Percentiles rank a stretch among this genome's conserved stretches.
Evolutionary conservation across 2,797 vertebrate genomes (phyloP).

Genomic region (Neosilurus mollespiculum): DNA sequence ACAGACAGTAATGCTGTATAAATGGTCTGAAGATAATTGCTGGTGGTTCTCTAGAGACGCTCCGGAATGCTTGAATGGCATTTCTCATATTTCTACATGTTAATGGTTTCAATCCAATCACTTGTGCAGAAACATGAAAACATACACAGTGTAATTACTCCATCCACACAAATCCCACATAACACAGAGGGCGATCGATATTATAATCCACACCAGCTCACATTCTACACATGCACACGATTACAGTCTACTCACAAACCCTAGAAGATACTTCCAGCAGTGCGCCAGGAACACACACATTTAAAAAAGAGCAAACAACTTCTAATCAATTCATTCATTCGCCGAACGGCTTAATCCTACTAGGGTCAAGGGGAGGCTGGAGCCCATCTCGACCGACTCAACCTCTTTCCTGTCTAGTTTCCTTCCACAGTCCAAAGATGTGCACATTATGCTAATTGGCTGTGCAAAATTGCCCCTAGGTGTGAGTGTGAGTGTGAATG

Average conservation of each 20-base stretch:
- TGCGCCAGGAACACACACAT: too few relatives aligned
- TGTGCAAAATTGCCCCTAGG: too few relatives aligned
- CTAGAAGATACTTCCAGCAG: too few relatives aligned
- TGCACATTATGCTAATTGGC: too few relatives aligned
- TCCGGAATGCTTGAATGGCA: conserved; percentile 40
- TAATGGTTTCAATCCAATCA: conserved; percentile 47
- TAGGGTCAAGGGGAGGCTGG: too few relatives aligned
- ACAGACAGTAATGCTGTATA: conserved; percentile 28
- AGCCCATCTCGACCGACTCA: too few relatives aligned
- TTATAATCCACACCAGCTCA: not conserved
- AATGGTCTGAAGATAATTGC: conserved; percentile 51
- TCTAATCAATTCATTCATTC: not conserved
- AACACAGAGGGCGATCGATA: conserved; percentile 40
- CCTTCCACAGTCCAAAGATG: too few relatives aligned
- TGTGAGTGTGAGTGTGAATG: too few relatives aligned
- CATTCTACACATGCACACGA: not conserved
- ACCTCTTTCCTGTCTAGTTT: too few relatives aligned
- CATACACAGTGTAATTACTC: conserved; percentile 18
- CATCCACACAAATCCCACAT: conserved; percentile 30
- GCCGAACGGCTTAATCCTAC: too few relatives aligned
- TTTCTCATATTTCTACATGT: conserved; percentile 43
- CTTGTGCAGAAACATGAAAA: conserved; percentile 31
- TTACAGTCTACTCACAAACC: not conserved
- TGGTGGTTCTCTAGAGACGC: conserved; percentile 56
- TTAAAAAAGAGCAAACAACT: not conserved